These are phyloP conservation scores for Sinodicranocentrus sp. DNA, from an alignment of 2,888 invertebrate genomes.

Conservation along the genomic window DNA sequence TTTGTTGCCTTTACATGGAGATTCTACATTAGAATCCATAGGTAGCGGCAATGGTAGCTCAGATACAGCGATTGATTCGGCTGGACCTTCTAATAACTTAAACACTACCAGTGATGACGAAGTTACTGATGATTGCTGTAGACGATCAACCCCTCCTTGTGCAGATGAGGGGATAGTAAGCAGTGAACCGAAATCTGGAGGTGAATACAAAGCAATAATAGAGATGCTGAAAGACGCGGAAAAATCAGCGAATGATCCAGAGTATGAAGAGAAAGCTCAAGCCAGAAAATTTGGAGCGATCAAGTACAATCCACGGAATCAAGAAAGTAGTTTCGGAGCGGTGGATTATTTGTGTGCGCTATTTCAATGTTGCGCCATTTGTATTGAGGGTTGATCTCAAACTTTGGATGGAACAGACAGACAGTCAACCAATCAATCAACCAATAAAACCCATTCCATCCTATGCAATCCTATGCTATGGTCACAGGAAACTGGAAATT, in stretches of 20 bases:
- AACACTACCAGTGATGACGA: constrained; percentile 37
- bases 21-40: constrained; percentile 29
- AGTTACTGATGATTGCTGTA: constrained; percentile 41
- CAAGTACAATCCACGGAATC: constrained; percentile 57
- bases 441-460: too few relatives aligned
- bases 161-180: constrained; percentile 36
- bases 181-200: constrained; percentile 31
- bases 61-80: constrained; percentile 44
- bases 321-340: constrained; percentile 48
- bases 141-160: constrained; percentile 41
- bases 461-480: too few relatives aligned
- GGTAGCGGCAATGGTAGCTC: constrained; percentile 18
- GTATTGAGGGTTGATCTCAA: constrained; percentile 54
- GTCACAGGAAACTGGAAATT: too few relatives aligned
- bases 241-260: constrained; percentile 52
- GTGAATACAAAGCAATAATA: constrained; percentile 53
- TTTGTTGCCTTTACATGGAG: constrained; percentile 30
- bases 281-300: constrained; percentile 60
- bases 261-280: constrained; percentile 53
- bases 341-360: constrained; percentile 54
- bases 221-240: constrained; percentile 61
- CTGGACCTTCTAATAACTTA: not conserved
- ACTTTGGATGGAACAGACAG: too few relatives aligned
- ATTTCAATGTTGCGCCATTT: constrained; percentile 53
- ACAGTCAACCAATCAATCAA: too few relatives aligned